Percentiles rank a stretch among this genome's conserved stretches.
phyloP scores from a whole-genome alignment of 2,797 vertebrate genomes.

The Myotis daubentonii region DNA sequence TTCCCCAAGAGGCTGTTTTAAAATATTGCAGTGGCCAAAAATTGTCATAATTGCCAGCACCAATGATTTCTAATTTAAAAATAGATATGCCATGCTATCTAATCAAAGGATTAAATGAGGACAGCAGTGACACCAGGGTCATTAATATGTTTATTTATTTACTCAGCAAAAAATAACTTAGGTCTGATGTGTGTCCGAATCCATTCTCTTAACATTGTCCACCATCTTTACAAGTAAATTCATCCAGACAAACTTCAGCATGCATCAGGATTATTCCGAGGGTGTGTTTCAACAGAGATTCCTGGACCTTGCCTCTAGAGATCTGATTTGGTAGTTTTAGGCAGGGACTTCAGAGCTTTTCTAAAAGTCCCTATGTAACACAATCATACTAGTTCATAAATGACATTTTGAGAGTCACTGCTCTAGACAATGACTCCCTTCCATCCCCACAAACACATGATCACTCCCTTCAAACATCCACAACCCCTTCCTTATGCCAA shows the following conservation, averaged over 20 bases:
- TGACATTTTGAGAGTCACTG: background rate
- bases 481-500: background rate
- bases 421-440: background rate
- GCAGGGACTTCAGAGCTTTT: background rate
- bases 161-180: background rate
- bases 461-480: background rate
- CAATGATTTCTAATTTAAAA: background rate
- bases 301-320: fast-evolving
- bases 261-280: background rate
- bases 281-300: background rate
- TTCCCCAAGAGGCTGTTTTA: background rate
- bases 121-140: background rate
- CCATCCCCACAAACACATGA: background rate
- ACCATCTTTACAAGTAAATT: background rate
- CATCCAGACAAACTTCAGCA: background rate
- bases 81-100: background rate
- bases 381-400: background rate
- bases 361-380: background rate
- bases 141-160: background rate
- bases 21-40: background rate
- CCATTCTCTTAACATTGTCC: background rate
- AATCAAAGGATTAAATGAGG: background rate
- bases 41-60: background rate
- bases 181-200: background rate
- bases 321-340: background rate